phyloP scores from a whole-genome alignment of 2,888 invertebrate species.

The Meiosimyza platycephala region DNA sequence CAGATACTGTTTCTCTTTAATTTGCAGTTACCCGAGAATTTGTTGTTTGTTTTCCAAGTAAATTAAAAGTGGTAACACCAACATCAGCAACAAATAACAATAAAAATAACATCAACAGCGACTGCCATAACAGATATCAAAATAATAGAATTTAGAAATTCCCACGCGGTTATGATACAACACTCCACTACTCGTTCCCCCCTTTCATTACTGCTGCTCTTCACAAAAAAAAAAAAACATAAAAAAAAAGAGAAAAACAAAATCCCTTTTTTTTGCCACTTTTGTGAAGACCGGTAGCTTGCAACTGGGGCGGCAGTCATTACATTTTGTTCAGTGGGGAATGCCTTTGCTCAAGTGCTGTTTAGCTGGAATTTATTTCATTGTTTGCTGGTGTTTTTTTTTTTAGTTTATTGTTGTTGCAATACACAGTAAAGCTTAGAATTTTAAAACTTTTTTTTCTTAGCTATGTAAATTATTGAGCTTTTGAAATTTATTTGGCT shows the following conservation, averaged over 20 bases:
- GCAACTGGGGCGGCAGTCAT: too few relatives aligned
- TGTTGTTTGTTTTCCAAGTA: constrained; percentile 17
- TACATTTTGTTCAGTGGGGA: neutral
- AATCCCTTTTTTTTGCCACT: too few relatives aligned
- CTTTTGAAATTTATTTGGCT: too few relatives aligned
- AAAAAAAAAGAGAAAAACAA: too few relatives aligned
- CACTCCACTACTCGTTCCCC: neutral
- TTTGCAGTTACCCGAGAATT: neutral
- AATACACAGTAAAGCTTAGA: neutral
- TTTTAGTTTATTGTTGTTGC: neutral
- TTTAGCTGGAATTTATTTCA: constrained; percentile 21
- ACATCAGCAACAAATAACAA: constrained; percentile 1
- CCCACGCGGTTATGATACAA: constrained; percentile 17
- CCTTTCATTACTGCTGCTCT: too few relatives aligned
- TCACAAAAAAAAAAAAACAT: too few relatives aligned
- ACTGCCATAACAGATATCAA: neutral
- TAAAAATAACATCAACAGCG: neutral
- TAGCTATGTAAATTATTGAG: too few relatives aligned
- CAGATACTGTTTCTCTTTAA: too few relatives aligned
- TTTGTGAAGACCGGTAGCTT: constrained; percentile 3
- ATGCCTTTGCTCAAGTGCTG: neutral
- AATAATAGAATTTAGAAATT: constrained; percentile 19
- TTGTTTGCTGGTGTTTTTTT: neutral
- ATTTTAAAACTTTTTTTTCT: too few relatives aligned
- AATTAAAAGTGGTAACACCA: constrained; percentile 20